These are phyloP conservation scores for Bombus pyrosoma DNA, from an alignment of 1,140 invertebrate genomes.

Conservation along the genomic window DNA sequence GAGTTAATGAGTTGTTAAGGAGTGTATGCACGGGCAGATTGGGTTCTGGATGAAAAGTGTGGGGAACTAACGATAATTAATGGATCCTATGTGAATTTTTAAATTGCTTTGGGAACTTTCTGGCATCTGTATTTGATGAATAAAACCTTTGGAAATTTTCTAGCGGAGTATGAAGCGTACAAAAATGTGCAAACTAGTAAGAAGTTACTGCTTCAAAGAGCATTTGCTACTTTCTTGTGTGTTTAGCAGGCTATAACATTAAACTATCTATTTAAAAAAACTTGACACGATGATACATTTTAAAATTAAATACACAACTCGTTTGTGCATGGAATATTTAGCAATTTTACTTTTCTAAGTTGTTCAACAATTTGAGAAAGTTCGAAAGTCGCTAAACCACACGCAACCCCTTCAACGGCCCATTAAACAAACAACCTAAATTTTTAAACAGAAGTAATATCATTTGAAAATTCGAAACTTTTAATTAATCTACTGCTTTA, in stretches of 20 bases:
- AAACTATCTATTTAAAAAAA: neutral
- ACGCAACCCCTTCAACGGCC: too few species aligned
- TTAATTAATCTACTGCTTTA: neutral
- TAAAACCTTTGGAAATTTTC: neutral
- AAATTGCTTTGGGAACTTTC: neutral
- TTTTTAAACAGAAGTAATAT: neutral
- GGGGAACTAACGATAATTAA: neutral
- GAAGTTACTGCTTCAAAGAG: neutral
- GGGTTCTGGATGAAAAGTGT: neutral
- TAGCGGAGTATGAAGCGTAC: too few species aligned
- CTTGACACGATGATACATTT: neutral
- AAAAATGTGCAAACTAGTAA: too few species aligned
- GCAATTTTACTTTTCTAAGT: too few species aligned
- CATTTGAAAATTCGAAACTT: neutral
- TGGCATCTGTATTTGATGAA: neutral
- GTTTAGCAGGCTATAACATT: neutral
- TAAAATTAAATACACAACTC: too few species aligned
- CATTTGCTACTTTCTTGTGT: neutral
- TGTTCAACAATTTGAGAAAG: too few species aligned
- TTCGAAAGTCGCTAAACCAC: too few species aligned
- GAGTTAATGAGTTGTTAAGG: conserved; percentile 1
- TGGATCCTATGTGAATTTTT: neutral
- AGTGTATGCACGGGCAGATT: neutral
- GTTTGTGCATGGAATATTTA: too few species aligned
- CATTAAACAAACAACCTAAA: neutral